Evolutionary conservation across 2,113 vertebrate genomes (phyloP), one percentile per base, ranked within the genome.

Genomic region (Elaphurus davidianus): DNA sequence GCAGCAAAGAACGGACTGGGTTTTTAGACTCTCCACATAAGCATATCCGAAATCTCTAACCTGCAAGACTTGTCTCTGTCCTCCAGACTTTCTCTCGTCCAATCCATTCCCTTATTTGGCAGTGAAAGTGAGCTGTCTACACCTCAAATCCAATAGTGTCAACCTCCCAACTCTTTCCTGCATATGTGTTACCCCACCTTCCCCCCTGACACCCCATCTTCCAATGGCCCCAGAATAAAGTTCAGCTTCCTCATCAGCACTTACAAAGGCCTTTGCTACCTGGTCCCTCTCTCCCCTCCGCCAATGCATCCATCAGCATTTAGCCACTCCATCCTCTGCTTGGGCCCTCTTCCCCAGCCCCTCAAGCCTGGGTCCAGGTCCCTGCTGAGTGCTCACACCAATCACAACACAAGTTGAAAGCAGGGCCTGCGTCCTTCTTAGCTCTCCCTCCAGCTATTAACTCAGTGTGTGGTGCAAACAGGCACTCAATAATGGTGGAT

Each of bases 401-500:
- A 74, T 57, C 74, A 60, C 78, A 92, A 76, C 87, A 30, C 57
- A 85, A 76, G 19, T 62, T 52, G 13, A 85, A 95, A 47, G 50
- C 17, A 54, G 55, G 23, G 25, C 14, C 55, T 19, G 8, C 81
- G 25, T 57, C 43, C 82, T 89, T 90, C 25, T 45, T 52, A 60
- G 19, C 36, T 82, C n/a, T 60, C 36, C 76, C 50, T 59, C 27
- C 64, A 47, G 23, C 74, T 55, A 1, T 40, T 85, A 64, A 47
- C 25, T 23, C 92, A 87, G 50, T 21, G 15, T 74, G 62, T 19
- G 40, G 74, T 47, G 33, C 81, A 43, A 67, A 52, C 3, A 64
- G 27, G 30, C 57, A 33, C 45, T 62, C 71, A 25, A 0, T 93
- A 15, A n/a, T 54, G 79, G 36, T 15, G 19, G 5, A 86, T 2